These are phyloP conservation scores for Ophonus ardosiacus DNA, from an alignment of 2,888 invertebrate species.

Conservation along the genomic window DNA sequence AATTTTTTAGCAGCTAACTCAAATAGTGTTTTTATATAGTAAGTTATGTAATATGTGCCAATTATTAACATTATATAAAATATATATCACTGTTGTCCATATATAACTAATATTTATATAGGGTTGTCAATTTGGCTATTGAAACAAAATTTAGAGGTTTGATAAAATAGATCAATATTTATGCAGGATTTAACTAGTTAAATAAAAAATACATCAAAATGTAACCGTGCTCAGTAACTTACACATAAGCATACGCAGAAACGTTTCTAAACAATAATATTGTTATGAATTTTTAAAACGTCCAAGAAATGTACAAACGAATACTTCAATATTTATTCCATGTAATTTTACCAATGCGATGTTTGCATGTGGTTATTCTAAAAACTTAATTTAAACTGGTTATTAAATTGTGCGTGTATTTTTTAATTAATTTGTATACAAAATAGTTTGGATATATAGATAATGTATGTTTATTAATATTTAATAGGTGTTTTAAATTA, in stretches of 20 bases:
- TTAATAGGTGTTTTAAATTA: slow-evolving; percentile 27
- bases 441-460: slow-evolving; percentile 17
- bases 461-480: slow-evolving; percentile 36
- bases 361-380: slow-evolving; percentile 33
- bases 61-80: slow-evolving; percentile 62
- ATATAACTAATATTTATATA: slow-evolving; percentile 54
- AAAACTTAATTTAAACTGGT: slow-evolving; percentile 13
- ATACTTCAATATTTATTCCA: slow-evolving; percentile 49
- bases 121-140: slow-evolving; percentile 61
- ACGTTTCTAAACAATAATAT: slow-evolving; percentile 60
- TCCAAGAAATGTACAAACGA: slow-evolving; percentile 63
- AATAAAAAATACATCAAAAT: slow-evolving; percentile 52
- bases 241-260: slow-evolving; percentile 24
- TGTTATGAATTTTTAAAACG: slow-evolving; percentile 61
- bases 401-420: slow-evolving; percentile 43
- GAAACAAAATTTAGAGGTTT: slow-evolving; percentile 54
- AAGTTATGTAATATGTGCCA: slow-evolving; percentile 62
- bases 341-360: slow-evolving; percentile 49
- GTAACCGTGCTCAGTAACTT: slow-evolving; percentile 54
- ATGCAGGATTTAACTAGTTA: slow-evolving; percentile 44
- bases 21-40: slow-evolving; percentile 61
- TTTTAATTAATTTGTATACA: slow-evolving; percentile 57
- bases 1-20: slow-evolving; percentile 54
- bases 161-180: slow-evolving; percentile 52
- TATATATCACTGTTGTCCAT: slow-evolving; percentile 64